Evolutionary conservation across 2,113 vertebrate genomes (phyloP).

Genomic region (Sphaerodactylus townsendi): DNA sequence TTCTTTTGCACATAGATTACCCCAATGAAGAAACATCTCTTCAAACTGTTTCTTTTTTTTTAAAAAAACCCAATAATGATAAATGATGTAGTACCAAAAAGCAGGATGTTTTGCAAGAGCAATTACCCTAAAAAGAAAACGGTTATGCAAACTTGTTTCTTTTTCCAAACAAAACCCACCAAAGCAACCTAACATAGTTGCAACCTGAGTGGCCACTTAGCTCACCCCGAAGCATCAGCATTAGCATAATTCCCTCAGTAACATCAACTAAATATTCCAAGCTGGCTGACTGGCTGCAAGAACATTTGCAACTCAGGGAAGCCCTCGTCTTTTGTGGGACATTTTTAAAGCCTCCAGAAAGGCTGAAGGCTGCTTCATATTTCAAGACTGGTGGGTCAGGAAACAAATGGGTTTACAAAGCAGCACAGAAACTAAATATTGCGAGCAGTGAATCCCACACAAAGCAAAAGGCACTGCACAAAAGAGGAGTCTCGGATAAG

Average conservation of each 20-base stretch:
- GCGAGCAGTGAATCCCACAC: not conserved
- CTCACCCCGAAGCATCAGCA: not conserved
- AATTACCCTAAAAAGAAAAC: no score
- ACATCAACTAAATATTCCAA: accelerated
- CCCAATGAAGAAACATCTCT: not conserved
- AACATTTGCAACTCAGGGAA: not conserved
- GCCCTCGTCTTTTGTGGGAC: not conserved
- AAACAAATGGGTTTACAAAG: not conserved
- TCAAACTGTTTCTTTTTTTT: not conserved
- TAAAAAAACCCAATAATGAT: not conserved
- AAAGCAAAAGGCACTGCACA: not conserved
- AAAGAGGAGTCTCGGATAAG: not conserved
- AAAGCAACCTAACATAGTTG: no score
- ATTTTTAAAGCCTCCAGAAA: no score
- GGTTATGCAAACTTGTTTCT: no score
- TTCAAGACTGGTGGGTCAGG: not conserved
- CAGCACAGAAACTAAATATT: not conserved
- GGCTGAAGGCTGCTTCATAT: not conserved
- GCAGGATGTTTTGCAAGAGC: not conserved
- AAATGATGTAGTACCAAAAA: no score
- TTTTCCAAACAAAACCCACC: no score
- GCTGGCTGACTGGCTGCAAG: accelerated
- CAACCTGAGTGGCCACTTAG: no score
- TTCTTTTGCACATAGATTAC: not conserved
- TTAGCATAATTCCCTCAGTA: accelerated